Evolutionary conservation across 37 sponge, comb jelly and placozoan species (phyloP).

Genomic region (Agelas oroides): DNA sequence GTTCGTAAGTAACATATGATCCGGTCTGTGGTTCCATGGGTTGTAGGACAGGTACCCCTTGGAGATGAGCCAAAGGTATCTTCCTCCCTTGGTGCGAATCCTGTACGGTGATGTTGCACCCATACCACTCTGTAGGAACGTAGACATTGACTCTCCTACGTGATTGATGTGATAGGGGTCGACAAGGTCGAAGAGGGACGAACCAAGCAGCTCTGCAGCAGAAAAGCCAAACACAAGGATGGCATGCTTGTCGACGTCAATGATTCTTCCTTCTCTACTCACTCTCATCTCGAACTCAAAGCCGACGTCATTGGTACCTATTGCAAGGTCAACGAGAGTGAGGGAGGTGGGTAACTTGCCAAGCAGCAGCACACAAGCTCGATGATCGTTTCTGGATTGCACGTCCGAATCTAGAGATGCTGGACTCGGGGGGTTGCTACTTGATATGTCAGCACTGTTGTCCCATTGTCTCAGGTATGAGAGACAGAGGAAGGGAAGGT

Average conservation of each 20-base stretch:
- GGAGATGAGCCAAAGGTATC: constrained; percentile 65
- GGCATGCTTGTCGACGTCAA: constrained; percentile 70
- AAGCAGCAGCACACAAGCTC: constrained; percentile 45
- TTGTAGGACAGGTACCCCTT: constrained; percentile 73
- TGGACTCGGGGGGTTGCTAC: background rate
- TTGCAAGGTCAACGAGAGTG: constrained; percentile 33
- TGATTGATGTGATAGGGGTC: constrained; percentile 69
- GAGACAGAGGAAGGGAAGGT: constrained; percentile 46
- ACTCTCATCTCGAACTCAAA: constrained; percentile 69
- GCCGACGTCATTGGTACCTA: constrained; percentile 50
- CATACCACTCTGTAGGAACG: constrained; percentile 38
- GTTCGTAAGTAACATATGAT: constrained; percentile 64
- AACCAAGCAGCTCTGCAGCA: constrained; percentile 46
- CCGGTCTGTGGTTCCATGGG: constrained; percentile 82
- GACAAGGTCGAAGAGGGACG: constrained; percentile 70
- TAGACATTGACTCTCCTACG: constrained; percentile 45
- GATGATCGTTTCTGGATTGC: background rate
- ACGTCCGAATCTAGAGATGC: background rate
- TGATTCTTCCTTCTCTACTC: constrained; percentile 59
- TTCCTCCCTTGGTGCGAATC: constrained; percentile 56
- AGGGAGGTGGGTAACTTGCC: constrained; percentile 32
- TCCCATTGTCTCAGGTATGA: constrained; percentile 57
- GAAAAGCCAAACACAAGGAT: constrained; percentile 61
- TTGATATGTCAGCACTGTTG: background rate
- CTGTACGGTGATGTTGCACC: constrained; percentile 70